Percentiles rank a stretch among this genome's conserved stretches.
Evolutionary conservation across 2,113 vertebrate species (phyloP).

Genomic region (Tupaia chinensis): DNA sequence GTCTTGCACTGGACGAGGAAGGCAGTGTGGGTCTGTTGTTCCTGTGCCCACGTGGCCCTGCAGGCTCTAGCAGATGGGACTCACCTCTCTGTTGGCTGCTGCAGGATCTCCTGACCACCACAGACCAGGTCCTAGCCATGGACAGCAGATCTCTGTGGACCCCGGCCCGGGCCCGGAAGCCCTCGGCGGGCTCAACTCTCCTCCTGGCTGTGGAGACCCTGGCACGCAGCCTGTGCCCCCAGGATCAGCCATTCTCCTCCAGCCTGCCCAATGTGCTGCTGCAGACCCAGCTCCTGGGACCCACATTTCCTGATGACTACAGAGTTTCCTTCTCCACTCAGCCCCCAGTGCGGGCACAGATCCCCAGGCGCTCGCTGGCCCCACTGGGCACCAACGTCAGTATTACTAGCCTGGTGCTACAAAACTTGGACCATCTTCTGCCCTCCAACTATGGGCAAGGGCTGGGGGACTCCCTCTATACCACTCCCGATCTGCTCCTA

Average conservation of each 20-base stretch:
- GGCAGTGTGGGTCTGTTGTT: background rate
- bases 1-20: background rate
- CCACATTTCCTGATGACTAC: background rate
- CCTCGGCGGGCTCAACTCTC: conserved; percentile 40
- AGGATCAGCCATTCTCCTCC: conserved; percentile 50
- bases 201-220: conserved; percentile 79
- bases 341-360: background rate
- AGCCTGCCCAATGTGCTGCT: conserved; percentile 60
- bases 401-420: conserved; percentile 73
- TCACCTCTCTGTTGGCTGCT: background rate
- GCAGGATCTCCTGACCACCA: conserved; percentile 75
- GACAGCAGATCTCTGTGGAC: conserved; percentile 72
- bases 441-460: conserved; percentile 56
- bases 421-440: conserved; percentile 64
- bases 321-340: conserved; percentile 57
- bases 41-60: background rate
- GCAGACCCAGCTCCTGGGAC: conserved; percentile 5
- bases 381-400: conserved; percentile 37
- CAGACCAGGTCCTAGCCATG: conserved; percentile 74
- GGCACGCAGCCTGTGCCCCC: conserved; percentile 1
- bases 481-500: conserved; percentile 70
- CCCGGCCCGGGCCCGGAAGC: background rate
- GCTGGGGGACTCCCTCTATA: conserved; percentile 4
- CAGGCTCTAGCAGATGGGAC: background rate
- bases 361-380: conserved; percentile 46